phyloP scores from a whole-genome alignment of 2,888 invertebrate species.

The Lasioglossum morio region DNA sequence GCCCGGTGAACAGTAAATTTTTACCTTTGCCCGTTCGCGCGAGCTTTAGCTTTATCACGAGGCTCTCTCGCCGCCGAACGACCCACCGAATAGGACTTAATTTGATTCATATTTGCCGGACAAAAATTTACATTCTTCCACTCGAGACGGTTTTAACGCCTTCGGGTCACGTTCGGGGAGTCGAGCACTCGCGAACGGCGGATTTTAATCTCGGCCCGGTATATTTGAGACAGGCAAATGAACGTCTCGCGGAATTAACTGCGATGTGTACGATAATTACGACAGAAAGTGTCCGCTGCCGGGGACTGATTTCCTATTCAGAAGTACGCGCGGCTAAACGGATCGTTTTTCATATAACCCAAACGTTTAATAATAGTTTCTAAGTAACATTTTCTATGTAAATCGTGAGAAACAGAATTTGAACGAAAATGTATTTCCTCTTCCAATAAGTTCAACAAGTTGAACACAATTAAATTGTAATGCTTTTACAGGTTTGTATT shows the following conservation, averaged over 20 bases:
- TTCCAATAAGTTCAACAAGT: not conserved
- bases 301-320: not conserved
- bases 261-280: not conserved
- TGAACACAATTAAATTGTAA: not conserved
- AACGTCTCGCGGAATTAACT: not conserved
- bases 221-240: not conserved
- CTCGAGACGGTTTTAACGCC: not conserved
- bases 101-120: not conserved
- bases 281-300: not conserved
- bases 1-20: conserved; percentile 18
- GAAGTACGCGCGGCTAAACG: not conserved
- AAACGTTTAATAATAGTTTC: not conserved
- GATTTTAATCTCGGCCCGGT: not conserved
- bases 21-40: conserved; percentile 9
- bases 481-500: not conserved
- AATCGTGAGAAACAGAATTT: not conserved
- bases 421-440: not conserved
- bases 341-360: not conserved
- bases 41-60: conserved; percentile 15
- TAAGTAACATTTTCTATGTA: not conserved
- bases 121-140: not conserved
- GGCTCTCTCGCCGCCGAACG: not conserved
- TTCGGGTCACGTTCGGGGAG: not conserved
- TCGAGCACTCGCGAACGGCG: not conserved
- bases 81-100: not conserved